phyloP scores from a whole-genome alignment of 2,888 invertebrate species.

The Phragmatobia fuliginosa region DNA sequence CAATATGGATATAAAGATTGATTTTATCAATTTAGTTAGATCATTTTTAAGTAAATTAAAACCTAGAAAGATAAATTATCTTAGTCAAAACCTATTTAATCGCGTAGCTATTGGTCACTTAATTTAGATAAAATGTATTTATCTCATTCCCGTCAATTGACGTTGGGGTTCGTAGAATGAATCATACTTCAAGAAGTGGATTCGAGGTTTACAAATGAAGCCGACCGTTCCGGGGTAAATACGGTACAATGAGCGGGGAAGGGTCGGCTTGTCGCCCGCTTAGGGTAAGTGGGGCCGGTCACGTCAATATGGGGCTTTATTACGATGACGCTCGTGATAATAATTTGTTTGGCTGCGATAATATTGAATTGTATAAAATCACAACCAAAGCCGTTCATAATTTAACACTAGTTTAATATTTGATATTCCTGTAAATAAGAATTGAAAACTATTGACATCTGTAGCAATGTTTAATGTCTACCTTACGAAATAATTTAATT shows the following conservation, averaged over 20 bases:
- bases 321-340: conserved; percentile 76
- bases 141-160: conserved; percentile 77
- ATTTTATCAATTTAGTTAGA: neutral
- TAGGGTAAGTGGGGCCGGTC: conserved; percentile 84
- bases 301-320: conserved; percentile 84
- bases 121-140: conserved; percentile 63
- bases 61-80: neutral
- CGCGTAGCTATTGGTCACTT: conserved; percentile 42
- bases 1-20: neutral
- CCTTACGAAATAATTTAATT: conserved; percentile 53
- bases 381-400: conserved; percentile 22
- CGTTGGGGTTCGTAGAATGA: conserved; percentile 77
- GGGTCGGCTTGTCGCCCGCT: conserved; percentile 78
- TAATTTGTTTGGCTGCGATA: conserved; percentile 76
- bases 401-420: conserved; percentile 18
- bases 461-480: conserved; percentile 36
- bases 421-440: neutral
- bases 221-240: conserved; percentile 84
- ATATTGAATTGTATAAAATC: conserved; percentile 49
- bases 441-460: neutral
- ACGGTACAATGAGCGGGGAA: conserved; percentile 83
- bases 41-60: neutral
- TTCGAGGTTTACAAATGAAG: conserved; percentile 84
- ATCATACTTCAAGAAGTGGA: conserved; percentile 85
- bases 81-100: neutral